Base-by-base conservation (phyloP, 1,140 invertebrate species). In the Procambarus clarkii region DNA sequence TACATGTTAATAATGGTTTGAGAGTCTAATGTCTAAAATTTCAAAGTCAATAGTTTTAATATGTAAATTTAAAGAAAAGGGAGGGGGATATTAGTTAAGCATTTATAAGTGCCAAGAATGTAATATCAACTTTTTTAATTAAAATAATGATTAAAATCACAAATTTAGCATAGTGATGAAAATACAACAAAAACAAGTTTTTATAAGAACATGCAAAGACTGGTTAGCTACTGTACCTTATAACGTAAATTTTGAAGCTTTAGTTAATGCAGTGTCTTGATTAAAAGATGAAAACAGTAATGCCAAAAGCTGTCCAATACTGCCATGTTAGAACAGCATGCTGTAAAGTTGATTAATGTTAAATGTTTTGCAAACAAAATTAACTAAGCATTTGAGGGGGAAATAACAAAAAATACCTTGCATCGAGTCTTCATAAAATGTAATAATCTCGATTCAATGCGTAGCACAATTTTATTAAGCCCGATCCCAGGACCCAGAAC, bases 241-340 rank as follows among this genome's bases (percentile, higher is more conserved):
- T 34, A 74, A 74, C 34, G 3, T 64, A 74, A 74, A 74, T 15
- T 74, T 74, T 74, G 69, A 74, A 34, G 69, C n/a, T 74, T 74
- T 74, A 21, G n/a, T 74, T 74, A 34, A 74, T 74, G 69, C 7
- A 21, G 69, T 34, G 4, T 74, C 24, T 74, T 74, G 24, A 34
- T 74, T 74, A 74, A 74, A 74, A 34, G 69, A 8, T 74, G 24
- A 74, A 64, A 21, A 64, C 54, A 58, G 54, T 15, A 21, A 64
- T 64, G 60, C 60, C 60, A 64, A 64, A 21, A 64, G 60, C 60
- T 64, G 13, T 64, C 18, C 60, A 4, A 64, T 18, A 64, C 21
- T 64, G 60, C 60, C 60, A 64, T 64, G 18, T 64, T 64, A 64
- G 15, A 64, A 4, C 13, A 64, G 21, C 15, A 64, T 64, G 13